These are phyloP conservation scores for Lerista edwardsae DNA, from an alignment of 2,797 vertebrate genomes.

Conservation along the genomic window DNA sequence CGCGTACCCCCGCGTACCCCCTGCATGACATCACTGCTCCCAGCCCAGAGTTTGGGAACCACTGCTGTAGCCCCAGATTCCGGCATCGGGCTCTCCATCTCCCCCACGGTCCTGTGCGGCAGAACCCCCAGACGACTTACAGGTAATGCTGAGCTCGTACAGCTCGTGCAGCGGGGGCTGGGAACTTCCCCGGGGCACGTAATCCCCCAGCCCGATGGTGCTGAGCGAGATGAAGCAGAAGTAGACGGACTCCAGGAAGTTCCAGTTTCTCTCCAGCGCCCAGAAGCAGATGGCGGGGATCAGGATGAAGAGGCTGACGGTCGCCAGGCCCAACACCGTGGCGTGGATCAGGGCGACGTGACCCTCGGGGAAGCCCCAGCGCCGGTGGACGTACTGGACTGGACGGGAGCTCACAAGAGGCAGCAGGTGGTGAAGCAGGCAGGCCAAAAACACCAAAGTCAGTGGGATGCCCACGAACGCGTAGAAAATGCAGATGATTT, in stretches of 20 bases:
- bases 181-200: slow-evolving; percentile 65
- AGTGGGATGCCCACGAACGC: slow-evolving; percentile 80
- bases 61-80: too few species aligned
- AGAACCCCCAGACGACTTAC: slow-evolving; percentile 66
- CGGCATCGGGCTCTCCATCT: too few species aligned
- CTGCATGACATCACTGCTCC: too few species aligned
- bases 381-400: slow-evolving; percentile 52
- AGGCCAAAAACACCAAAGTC: slow-evolving; percentile 76
- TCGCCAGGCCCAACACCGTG: slow-evolving; percentile 50
- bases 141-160: slow-evolving; percentile 79
- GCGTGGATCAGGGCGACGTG: slow-evolving; percentile 68
- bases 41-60: too few species aligned
- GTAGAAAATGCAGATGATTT: slow-evolving; percentile 81
- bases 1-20: too few species aligned
- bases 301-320: slow-evolving; percentile 71
- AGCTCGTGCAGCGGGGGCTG: slow-evolving; percentile 63
- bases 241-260: slow-evolving; percentile 81
- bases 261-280: slow-evolving; percentile 69
- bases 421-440: slow-evolving; percentile 73
- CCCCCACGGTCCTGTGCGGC: not conserved
- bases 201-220: slow-evolving; percentile 82
- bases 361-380: slow-evolving; percentile 68
- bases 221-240: slow-evolving; percentile 85
- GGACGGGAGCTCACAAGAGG: slow-evolving; percentile 69
- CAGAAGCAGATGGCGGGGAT: slow-evolving; percentile 78